These are phyloP conservation scores for Mus spretus DNA, from an alignment of 2,797 vertebrate species.

Conservation along the genomic window DNA sequence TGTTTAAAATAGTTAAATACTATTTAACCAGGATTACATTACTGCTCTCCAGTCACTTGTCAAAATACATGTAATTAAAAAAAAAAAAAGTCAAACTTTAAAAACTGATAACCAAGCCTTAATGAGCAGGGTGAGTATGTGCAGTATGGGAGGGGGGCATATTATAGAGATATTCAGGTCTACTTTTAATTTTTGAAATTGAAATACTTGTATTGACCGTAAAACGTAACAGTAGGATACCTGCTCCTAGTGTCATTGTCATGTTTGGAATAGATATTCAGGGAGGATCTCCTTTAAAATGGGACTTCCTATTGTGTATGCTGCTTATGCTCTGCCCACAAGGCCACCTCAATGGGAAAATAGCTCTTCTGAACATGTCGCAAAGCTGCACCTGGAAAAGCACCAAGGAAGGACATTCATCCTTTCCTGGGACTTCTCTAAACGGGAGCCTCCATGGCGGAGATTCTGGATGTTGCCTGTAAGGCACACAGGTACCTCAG, in stretches of 20 bases:
- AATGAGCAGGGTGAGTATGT: not conserved
- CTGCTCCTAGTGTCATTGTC: not conserved
- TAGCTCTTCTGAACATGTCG: not conserved
- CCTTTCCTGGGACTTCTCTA: no score
- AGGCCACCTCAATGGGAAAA: no score
- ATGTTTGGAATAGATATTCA: not conserved
- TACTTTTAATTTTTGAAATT: slow-evolving; percentile 27
- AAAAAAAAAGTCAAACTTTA: not conserved
- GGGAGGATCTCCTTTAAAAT: not conserved
- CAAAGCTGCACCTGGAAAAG: not conserved
- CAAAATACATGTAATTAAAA: slow-evolving; percentile 16
- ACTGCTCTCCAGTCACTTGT: not conserved
- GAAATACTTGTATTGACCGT: not conserved
- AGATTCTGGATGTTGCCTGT: not conserved
- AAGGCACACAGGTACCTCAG: not conserved
- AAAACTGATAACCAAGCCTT: not conserved
- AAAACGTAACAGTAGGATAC: not conserved
- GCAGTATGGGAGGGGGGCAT: not conserved
- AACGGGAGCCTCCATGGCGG: not conserved
- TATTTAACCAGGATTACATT: not conserved
- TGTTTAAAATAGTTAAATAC: slow-evolving; percentile 11
- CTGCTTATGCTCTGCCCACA: not conserved
- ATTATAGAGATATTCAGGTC: not conserved
- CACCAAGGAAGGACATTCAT: not conserved
- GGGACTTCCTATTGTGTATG: not conserved